Conservation (phyloP, 2,113 vertebrate genomes). For the Tauraco erythrolophus region DNA sequence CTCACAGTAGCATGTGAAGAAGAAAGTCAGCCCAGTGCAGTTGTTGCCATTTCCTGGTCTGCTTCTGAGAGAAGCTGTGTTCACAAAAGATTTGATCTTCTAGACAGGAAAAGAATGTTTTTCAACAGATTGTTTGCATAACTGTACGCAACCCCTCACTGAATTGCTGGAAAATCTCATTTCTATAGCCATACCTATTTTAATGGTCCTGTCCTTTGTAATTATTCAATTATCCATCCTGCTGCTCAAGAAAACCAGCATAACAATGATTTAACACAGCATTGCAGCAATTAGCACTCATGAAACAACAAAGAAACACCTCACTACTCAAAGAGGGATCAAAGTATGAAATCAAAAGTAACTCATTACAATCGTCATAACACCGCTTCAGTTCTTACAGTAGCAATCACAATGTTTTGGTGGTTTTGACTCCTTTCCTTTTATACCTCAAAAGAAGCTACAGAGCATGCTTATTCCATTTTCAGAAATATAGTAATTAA, state of each 20-base stretch:
- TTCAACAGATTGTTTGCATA: neutral
- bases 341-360: constrained; percentile 39
- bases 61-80: neutral
- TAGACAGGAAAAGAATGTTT: neutral
- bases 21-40: neutral
- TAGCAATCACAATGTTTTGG: neutral
- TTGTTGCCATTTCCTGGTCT: neutral
- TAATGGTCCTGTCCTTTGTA: constrained; percentile 13
- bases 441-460: neutral
- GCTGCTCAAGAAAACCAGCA: constrained; percentile 5
- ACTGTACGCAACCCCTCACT: neutral
- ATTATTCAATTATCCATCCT: constrained; percentile 34
- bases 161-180: constrained; percentile 6
- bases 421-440: neutral
- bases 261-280: neutral
- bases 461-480: neutral
- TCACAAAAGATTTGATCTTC: neutral
- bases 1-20: neutral
- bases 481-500: neutral
- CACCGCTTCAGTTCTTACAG: neutral
- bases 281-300: constrained; percentile 38
- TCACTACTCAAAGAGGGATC: constrained; percentile 16
- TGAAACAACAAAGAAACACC: constrained; percentile 38
- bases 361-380: neutral
- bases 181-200: neutral